Percentiles rank a stretch among this genome's conserved stretches.
These are phyloP conservation scores for Chunga burmeisteri DNA, from an alignment of 2,113 vertebrate genomes.

Conservation along the genomic window DNA sequence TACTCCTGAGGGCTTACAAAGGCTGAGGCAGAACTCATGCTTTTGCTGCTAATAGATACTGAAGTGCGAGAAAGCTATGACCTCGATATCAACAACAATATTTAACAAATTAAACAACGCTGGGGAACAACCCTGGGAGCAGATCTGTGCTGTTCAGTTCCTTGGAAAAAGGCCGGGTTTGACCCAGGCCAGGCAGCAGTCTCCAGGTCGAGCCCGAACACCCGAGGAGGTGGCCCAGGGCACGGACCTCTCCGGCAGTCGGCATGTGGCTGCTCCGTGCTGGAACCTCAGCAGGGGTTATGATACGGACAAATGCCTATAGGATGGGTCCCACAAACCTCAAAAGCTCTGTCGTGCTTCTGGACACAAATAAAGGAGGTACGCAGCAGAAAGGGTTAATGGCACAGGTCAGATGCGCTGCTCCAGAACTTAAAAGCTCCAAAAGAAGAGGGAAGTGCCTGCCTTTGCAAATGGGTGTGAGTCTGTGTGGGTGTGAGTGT, in stretches of 20 bases:
- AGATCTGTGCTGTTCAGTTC: not conserved
- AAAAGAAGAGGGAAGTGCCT: slow-evolving; percentile 5
- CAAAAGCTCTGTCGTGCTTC: not conserved
- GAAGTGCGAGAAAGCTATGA: not conserved
- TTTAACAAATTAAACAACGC: not conserved
- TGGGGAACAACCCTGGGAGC: not conserved
- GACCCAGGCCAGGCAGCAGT: not conserved
- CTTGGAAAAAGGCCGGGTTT: not conserved
- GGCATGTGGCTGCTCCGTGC: not conserved
- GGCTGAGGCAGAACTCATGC: not conserved
- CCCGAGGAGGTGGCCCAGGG: not conserved
- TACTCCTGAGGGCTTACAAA: not conserved
- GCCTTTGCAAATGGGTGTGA: slow-evolving; percentile 42
- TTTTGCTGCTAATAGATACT: not conserved
- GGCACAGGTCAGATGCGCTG: not conserved
- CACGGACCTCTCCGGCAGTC: not conserved
- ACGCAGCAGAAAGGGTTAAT: not conserved
- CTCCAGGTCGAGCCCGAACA: not conserved
- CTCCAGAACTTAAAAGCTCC: slow-evolving; percentile 25
- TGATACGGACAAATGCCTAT: not conserved
- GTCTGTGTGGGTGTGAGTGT: slow-evolving; percentile 18
- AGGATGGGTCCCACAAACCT: not conserved
- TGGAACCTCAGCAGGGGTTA: not conserved
- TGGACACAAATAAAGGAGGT: not conserved
- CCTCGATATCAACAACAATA: not conserved